Evolutionary conservation across 2,113 vertebrate species (phyloP).

Genomic region (Tiliqua scincoides): DNA sequence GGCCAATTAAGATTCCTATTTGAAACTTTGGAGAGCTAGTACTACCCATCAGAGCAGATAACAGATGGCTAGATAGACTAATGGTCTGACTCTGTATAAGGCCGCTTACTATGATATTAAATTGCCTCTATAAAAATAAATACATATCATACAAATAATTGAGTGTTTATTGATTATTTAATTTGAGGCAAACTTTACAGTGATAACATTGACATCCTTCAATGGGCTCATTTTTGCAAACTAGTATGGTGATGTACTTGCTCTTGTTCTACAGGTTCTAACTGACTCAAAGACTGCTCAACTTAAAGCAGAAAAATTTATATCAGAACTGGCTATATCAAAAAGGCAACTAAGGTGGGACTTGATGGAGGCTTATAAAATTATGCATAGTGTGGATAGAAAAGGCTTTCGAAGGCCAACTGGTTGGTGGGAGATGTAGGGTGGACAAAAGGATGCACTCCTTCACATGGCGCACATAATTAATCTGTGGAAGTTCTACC

Average conservation of each 20-base stretch:
- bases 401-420: no score
- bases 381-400: no score
- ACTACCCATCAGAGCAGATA: no score
- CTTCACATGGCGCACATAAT: no score
- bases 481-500: no score
- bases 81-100: no score
- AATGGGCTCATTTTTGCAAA: not conserved
- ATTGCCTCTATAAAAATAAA: conserved; percentile 14
- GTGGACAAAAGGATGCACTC: no score
- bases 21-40: no score
- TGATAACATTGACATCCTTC: not conserved
- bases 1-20: no score
- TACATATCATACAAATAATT: not conserved
- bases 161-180: conserved; percentile 22
- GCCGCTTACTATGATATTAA: not conserved
- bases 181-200: not conserved
- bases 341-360: not conserved
- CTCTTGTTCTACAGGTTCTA: not conserved
- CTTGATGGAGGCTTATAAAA: no score
- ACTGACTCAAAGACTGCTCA: not conserved
- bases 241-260: not conserved
- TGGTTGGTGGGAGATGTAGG: no score
- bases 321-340: not conserved
- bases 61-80: no score
- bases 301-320: not conserved